Evolutionary conservation across 2,888 invertebrate species (phyloP).

Genomic region (Parapristionchus giblindavisi): DNA sequence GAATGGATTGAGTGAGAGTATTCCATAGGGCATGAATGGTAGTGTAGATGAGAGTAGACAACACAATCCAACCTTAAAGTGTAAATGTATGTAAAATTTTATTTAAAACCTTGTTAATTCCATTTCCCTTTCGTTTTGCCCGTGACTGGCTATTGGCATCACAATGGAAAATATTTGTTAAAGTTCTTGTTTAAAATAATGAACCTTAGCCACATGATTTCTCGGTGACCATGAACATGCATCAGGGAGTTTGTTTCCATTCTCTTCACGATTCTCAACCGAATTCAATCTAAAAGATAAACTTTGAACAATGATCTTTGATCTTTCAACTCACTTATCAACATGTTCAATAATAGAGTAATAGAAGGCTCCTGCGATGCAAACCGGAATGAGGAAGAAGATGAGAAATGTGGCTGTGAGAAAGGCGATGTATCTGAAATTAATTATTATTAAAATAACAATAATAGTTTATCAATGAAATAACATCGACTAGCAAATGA

Average conservation of each 20-base stretch:
- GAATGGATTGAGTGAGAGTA: slow-evolving; percentile 58
- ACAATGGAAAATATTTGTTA: too few species aligned
- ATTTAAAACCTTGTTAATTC: too few species aligned
- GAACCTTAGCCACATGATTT: slow-evolving; percentile 52
- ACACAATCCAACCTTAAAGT: slow-evolving; percentile 51
- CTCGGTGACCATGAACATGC: slow-evolving; percentile 53
- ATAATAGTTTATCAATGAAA: neutral
- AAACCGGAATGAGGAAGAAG: slow-evolving; percentile 59
- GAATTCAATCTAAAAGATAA: slow-evolving; percentile 45
- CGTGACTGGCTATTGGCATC: too few species aligned
- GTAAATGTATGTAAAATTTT: too few species aligned
- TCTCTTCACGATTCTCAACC: slow-evolving; percentile 47
- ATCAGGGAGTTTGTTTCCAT: slow-evolving; percentile 36
- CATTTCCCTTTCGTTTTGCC: too few species aligned
- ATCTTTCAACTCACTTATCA: slow-evolving; percentile 42
- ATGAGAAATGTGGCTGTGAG: slow-evolving; percentile 59
- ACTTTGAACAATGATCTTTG: neutral
- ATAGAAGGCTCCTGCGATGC: slow-evolving; percentile 56
- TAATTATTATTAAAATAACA: neutral
- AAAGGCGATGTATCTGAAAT: slow-evolving; percentile 51
- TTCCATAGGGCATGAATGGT: slow-evolving; percentile 55
- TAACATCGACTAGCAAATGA: too few species aligned
- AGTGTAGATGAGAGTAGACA: slow-evolving; percentile 55
- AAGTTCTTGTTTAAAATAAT: too few species aligned
- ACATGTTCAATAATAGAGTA: slow-evolving; percentile 57